Evolutionary conservation across 1,140 invertebrate species (phyloP), one percentile per base, ranked within the genome.

Genomic region (Orussus abietinus): DNA sequence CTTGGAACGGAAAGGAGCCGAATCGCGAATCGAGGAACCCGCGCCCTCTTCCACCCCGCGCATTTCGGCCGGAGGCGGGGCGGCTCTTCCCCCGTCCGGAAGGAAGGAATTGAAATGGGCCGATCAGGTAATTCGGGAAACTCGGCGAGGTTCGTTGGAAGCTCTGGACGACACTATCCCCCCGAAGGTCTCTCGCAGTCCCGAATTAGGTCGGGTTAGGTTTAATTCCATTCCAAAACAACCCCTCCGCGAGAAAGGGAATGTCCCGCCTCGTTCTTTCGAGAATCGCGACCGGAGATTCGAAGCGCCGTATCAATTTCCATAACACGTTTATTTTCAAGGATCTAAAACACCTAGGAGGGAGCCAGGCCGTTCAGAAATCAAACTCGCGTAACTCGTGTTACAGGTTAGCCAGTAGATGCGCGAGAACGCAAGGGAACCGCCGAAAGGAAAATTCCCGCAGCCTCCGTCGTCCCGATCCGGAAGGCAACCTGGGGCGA

Each of bases 41-140:
- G n/a, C n/a, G n/a, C n/a, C n/a, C n/a, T n/a, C n/a, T n/a, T n/a
- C n/a, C n/a, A n/a, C n/a, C n/a, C n/a, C n/a, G n/a, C n/a, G n/a
- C n/a, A n/a, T n/a, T n/a, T n/a, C n/a, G n/a, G n/a, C n/a, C n/a
- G n/a, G n/a, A n/a, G n/a, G n/a, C n/a, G n/a, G n/a, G n/a, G n/a
- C n/a, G n/a, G n/a, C n/a, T n/a, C n/a, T n/a, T n/a, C n/a, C n/a
- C n/a, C 21, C 34, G 21, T 15, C n/a, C n/a, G 3, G 9, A 10
- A 36, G 40, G 36, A 51, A 44, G 13, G 14, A 39, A 22, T 14
- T 51, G 18, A 43, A 28, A 25, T 51, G 36, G 45, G n/a, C 42
- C 18, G 31, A 48, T 18, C 11, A 5, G 18, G 25, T 38, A 18
- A n/a, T 35, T n/a, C n/a, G n/a, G n/a, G n/a, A n/a, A n/a, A n/a